Percentiles rank a stretch among this genome's conserved stretches.
These are phyloP conservation scores for Machimus rusticus DNA, from an alignment of 2,888 invertebrate genomes.

Conservation along the genomic window DNA sequence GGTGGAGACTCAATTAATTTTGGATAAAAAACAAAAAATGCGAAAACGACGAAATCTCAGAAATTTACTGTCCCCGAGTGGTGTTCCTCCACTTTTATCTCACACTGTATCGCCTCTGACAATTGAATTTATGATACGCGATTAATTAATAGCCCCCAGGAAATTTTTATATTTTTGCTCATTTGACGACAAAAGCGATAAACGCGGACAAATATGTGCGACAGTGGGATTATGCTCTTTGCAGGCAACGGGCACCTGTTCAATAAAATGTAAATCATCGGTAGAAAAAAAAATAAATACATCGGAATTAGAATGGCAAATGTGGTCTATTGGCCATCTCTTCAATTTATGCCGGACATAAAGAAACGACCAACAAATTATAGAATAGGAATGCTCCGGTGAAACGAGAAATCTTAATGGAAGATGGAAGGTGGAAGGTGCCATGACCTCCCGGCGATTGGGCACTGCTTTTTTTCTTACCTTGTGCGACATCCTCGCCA, in stretches of 20 bases:
- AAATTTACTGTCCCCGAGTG: conserved; percentile 20
- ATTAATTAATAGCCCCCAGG: conserved; percentile 19
- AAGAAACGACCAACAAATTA: neutral
- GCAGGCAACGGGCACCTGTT: conserved; percentile 8
- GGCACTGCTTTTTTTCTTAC: neutral
- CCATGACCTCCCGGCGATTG: conserved; percentile 7
- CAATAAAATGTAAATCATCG: conserved; percentile 1
- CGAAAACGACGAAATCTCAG: neutral
- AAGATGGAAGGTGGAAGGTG: conserved; percentile 10
- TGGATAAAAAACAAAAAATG: neutral
- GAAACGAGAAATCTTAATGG: conserved; percentile 14
- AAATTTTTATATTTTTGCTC: conserved; percentile 13
- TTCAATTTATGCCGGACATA: neutral
- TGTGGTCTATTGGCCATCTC: neutral
- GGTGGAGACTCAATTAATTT: conserved; percentile 24
- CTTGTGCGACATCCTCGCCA: conserved; percentile 15
- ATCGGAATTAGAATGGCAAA: conserved; percentile 9
- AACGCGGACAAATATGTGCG: neutral
- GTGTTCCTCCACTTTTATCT: conserved; percentile 22
- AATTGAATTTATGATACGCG: conserved; percentile 26
- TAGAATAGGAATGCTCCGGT: neutral
- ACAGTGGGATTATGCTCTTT: neutral
- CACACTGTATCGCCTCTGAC: conserved; percentile 7
- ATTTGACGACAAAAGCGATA: neutral
- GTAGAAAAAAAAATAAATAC: neutral